phyloP scores from a whole-genome alignment of 92 coral and sea anemone genomes.

The Palythoa caribaeorum region DNA sequence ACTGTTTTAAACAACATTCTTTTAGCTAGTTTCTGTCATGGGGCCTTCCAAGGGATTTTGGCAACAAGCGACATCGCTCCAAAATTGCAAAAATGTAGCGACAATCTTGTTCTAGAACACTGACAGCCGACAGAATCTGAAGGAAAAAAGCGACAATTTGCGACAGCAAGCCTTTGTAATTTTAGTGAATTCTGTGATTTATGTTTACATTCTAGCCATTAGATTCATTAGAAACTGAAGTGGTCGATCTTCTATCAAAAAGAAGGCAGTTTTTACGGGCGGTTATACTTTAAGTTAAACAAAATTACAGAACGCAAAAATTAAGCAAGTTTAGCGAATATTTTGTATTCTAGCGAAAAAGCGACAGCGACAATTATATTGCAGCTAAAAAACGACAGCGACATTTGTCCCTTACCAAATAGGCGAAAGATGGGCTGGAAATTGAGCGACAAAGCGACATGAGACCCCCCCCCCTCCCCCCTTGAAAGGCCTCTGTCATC shows the following conservation, averaged over 20 bases:
- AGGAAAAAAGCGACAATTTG: too few relatives aligned
- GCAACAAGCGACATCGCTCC: too few relatives aligned
- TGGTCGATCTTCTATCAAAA: background rate
- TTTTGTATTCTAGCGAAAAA: slow-evolving; percentile 35
- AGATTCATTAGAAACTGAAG: slow-evolving; percentile 4
- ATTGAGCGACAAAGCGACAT: too few relatives aligned
- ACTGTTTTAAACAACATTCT: too few relatives aligned
- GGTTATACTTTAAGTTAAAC: background rate
- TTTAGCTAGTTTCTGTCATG: too few relatives aligned
- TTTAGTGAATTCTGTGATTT: slow-evolving; percentile 4
- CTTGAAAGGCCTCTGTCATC: too few relatives aligned
- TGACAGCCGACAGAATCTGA: too few relatives aligned
- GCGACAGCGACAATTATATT: background rate
- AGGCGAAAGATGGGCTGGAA: too few relatives aligned
- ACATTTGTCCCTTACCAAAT: background rate
- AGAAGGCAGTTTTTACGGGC: slow-evolving; percentile 45
- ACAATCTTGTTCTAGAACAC: too few relatives aligned
- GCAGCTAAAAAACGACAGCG: background rate
- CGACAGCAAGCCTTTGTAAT: background rate
- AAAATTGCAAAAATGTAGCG: too few relatives aligned
- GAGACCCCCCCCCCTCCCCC: too few relatives aligned
- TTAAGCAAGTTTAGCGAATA: slow-evolving; percentile 47
- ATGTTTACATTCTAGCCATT: slow-evolving; percentile 15
- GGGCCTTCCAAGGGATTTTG: too few relatives aligned
- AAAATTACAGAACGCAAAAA: slow-evolving; percentile 45